phyloP scores from a whole-genome alignment of 2,113 vertebrate species.

The Myxocyprinus asiaticus region DNA sequence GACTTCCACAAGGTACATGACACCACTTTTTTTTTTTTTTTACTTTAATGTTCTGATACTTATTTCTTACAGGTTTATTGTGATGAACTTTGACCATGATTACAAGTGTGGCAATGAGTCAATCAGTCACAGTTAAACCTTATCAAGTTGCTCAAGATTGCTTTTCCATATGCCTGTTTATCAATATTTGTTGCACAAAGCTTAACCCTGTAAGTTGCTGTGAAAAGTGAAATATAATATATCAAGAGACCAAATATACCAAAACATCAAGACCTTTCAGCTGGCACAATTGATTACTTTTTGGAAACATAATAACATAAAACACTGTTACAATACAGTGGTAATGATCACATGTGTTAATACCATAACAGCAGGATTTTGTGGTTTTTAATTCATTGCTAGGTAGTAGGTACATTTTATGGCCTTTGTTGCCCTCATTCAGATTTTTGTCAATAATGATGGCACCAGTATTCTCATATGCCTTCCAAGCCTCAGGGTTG shows the following conservation, averaged over 20 bases:
- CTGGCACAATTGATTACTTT: no score
- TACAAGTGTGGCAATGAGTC: no score
- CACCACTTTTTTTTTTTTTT: not conserved
- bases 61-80: not conserved
- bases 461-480: slow-evolving; percentile 11
- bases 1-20: slow-evolving; percentile 87
- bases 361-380: not conserved
- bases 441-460: slow-evolving; percentile 27
- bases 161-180: not conserved
- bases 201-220: no score
- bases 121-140: not conserved
- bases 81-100: no score
- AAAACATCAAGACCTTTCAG: no score
- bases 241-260: no score
- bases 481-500: not conserved
- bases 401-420: not conserved
- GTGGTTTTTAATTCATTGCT: not conserved
- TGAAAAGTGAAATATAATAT: no score
- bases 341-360: no score
- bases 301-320: no score
- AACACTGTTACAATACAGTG: no score
- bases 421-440: slow-evolving; percentile 27
- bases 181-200: no score
- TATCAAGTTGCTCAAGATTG: not conserved
- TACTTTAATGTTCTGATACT: not conserved